Evolutionary conservation across 2,888 invertebrate genomes (phyloP).

Genomic region (Philopedon plagiatum): DNA sequence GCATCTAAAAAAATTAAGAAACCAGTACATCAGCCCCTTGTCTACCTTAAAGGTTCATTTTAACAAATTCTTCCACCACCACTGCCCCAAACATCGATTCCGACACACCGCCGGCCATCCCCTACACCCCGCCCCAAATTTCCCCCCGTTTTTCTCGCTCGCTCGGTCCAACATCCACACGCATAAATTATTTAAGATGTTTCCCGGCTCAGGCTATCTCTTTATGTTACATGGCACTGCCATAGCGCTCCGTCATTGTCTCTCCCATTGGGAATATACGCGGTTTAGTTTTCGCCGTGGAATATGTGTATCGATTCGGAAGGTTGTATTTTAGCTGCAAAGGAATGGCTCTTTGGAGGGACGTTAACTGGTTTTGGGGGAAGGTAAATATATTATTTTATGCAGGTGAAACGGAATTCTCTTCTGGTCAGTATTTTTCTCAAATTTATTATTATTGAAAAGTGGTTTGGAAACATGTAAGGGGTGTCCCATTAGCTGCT

Average conservation of each 20-base stretch:
- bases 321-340: constrained; percentile 2
- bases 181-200: constrained; percentile 5
- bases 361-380: not conserved
- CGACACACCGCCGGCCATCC: constrained; percentile 9
- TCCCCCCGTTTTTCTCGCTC: constrained; percentile 9
- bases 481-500: too few relatives aligned
- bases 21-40: too few relatives aligned
- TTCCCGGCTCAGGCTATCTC: constrained; percentile 1
- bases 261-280: not conserved
- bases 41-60: too few relatives aligned
- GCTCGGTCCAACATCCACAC: not conserved
- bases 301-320: constrained; percentile 11
- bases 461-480: too few relatives aligned
- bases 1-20: too few relatives aligned
- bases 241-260: not conserved
- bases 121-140: not conserved
- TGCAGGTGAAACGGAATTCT: too few relatives aligned
- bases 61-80: not conserved
- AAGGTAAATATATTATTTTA: not conserved
- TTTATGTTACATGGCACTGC: not conserved
- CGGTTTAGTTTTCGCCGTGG: constrained; percentile 3
- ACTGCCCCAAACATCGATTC: constrained; percentile 8
- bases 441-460: too few relatives aligned
- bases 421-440: too few relatives aligned
- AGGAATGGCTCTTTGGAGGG: constrained; percentile 1